Base-by-base conservation (phyloP, 2,797 vertebrate genomes). In the Sebastes itinus region DNA sequence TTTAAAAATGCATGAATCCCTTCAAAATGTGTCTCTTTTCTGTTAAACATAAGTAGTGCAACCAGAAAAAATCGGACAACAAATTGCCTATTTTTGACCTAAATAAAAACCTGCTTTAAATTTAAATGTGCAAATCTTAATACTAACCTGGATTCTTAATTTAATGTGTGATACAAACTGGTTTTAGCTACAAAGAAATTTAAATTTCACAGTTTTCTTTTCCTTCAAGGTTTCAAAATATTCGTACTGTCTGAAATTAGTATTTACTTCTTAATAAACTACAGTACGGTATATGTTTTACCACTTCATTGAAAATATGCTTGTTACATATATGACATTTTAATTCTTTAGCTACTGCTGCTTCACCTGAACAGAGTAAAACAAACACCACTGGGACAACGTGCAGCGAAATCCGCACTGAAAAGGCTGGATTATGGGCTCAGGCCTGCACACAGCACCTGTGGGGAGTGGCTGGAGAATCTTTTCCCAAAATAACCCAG, bases 371-470 rank as follows among this genome's bases (percentile, higher is more conserved):
- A 35, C 42, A 64, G 60, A 76, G 49, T 56, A 71, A 75, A 77
- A 69, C 68, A 85, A 74, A 82, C 64, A 22, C 6, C 42, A 70
- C n/a, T 66, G 63, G 77, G 74, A 72, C 35, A 63, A 79, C 77
- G 46, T 76, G 61, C 75, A 82, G 81, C 14, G 7, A 91, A 91
- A 86, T 88, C 85, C 56, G 0, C 60, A 62, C 4, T 92, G 85
- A 91, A 92, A 85, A 80, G 80, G 61, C 23, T 77, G 83, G 93
- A 92, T 93, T 92, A 92, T 86, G 78, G 77, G 89, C 84, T 91
- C 86, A 92, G 83, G 88, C 83, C 88, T 92, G 83, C 72, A 88
- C 81, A 87, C 80, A 86, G 88, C 89, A 92, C 94, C 92, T 93
- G 90, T 84, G 77, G 89, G 92, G 92, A 92, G 88, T 84, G 89